These are phyloP conservation scores for Drosophila fuyamai DNA, from an alignment of 1,140 invertebrate genomes.

Conservation along the genomic window DNA sequence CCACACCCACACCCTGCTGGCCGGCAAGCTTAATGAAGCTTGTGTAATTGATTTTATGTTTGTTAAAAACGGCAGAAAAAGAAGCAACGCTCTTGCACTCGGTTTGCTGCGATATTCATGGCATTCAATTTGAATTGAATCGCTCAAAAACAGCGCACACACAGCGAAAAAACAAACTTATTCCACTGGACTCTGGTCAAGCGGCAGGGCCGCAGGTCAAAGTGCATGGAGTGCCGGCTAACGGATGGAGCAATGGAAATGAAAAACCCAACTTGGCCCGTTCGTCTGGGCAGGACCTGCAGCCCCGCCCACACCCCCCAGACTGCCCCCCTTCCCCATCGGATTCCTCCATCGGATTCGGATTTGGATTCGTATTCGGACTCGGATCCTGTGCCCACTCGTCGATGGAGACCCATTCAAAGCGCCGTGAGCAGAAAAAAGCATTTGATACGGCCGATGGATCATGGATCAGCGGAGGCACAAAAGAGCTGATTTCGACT, in stretches of 20 bases:
- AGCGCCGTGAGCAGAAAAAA: constrained; percentile 31
- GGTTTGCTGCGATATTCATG: constrained; percentile 71
- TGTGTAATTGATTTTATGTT: constrained; percentile 82
- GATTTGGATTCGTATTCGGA: too few species aligned
- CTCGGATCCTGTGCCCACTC: constrained; percentile 15
- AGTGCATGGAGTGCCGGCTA: constrained; percentile 64
- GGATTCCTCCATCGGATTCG: too few species aligned
- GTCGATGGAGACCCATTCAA: constrained; percentile 53
- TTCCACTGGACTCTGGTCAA: constrained; percentile 51
- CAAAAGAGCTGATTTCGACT: constrained; percentile 1
- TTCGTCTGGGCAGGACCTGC: constrained; percentile 17
- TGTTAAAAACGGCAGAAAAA: constrained; percentile 82
- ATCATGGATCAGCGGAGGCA: too few species aligned
- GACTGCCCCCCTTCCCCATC: not conserved
- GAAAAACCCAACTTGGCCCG: constrained; percentile 44
- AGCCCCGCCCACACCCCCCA: not conserved
- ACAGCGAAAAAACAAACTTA: constrained; percentile 50
- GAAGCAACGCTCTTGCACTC: constrained; percentile 66
- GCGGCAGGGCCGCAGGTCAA: constrained; percentile 55
- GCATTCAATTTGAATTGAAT: constrained; percentile 79
- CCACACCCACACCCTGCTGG: constrained; percentile 18
- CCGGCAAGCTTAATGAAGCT: constrained; percentile 74
- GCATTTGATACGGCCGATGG: constrained; percentile 15
- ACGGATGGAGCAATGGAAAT: constrained; percentile 18
- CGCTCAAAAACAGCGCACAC: constrained; percentile 44